Conservation (phyloP, 2,113 vertebrate genomes). For the Pseudorasbora parva region DNA sequence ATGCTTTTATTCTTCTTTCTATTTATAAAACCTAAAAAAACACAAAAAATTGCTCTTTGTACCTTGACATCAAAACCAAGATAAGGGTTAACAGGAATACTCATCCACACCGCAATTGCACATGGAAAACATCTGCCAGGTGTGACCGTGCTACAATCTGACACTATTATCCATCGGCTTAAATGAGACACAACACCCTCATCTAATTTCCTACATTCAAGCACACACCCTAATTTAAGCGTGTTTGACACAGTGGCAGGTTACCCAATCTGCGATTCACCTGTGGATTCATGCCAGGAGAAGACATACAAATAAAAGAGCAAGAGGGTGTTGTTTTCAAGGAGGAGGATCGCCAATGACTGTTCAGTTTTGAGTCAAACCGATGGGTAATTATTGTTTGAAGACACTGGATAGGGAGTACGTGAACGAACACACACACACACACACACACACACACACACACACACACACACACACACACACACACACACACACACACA, state of each 20-base stretch:
- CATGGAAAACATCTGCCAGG: slow-evolving; percentile 23
- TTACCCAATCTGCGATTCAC: slow-evolving; percentile 33
- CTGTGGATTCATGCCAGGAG: slow-evolving; percentile 14
- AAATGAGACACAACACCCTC: slow-evolving; percentile 3
- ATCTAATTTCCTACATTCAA: slow-evolving; percentile 31
- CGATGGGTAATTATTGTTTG: slow-evolving; percentile 18
- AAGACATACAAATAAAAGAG: slow-evolving; percentile 10
- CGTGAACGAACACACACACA: background rate
- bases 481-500: slow-evolving; percentile 7
- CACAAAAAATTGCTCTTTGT: background rate
- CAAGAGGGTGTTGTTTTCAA: slow-evolving; percentile 25
- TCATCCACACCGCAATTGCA: background rate
- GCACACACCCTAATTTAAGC: slow-evolving; percentile 32
- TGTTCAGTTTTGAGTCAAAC: slow-evolving; percentile 21
- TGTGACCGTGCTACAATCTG: slow-evolving; percentile 5
- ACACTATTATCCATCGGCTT: slow-evolving; percentile 20
- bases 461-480: slow-evolving; percentile 18
- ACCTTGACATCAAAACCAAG: slow-evolving; percentile 3
- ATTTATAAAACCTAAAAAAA: background rate
- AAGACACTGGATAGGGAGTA: slow-evolving; percentile 23
- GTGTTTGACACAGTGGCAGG: slow-evolving; percentile 9
- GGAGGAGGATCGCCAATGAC: background rate
- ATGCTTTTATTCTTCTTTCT: background rate
- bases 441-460: slow-evolving; percentile 6
- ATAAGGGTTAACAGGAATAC: background rate